Percentiles rank a stretch among this genome's conserved stretches.
Conservation (phyloP, 2,113 vertebrate genomes). For the Campylorhamphus procurvoides region DNA sequence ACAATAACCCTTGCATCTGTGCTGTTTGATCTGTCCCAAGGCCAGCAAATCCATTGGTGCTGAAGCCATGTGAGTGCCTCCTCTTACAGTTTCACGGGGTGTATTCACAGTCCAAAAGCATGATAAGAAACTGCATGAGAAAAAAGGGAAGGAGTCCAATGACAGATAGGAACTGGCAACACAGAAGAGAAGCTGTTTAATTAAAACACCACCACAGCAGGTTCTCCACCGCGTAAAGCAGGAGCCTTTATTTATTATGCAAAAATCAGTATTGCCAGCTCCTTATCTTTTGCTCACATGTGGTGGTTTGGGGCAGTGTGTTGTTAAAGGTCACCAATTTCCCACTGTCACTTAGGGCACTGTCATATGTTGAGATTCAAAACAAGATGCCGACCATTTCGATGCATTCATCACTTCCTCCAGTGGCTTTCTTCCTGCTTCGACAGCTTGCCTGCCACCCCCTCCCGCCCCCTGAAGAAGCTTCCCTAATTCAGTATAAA, state of each 20-base stretch:
- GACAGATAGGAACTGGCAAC: not conserved
- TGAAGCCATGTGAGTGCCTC: not conserved
- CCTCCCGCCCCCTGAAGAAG: slow-evolving; percentile 47
- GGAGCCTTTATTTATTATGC: not conserved
- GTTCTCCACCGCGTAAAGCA: not conserved
- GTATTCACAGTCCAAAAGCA: not conserved
- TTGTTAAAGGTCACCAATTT: not conserved
- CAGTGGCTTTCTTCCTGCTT: slow-evolving; percentile 73
- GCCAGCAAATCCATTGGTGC: not conserved
- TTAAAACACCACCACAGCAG: not conserved
- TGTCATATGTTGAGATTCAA: slow-evolving; percentile 33
- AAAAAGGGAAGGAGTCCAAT: not conserved
- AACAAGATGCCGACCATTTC: slow-evolving; percentile 56
- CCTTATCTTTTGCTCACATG: not conserved
- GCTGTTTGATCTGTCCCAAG: not conserved
- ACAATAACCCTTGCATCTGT: not conserved
- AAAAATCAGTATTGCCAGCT: not conserved
- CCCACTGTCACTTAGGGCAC: not conserved
- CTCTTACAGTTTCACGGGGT: not conserved
- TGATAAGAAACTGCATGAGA: not conserved
- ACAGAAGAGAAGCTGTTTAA: not conserved
- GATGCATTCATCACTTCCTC: slow-evolving; percentile 72
- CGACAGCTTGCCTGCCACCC: slow-evolving; percentile 60
- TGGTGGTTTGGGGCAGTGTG: not conserved
- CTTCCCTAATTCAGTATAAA: slow-evolving; percentile 57